A percentile compares a stretch with the other conserved stretches of the same genome.
phyloP scores from a whole-genome alignment of 1,140 invertebrate genomes.

The Brachionus plicatilis region DNA sequence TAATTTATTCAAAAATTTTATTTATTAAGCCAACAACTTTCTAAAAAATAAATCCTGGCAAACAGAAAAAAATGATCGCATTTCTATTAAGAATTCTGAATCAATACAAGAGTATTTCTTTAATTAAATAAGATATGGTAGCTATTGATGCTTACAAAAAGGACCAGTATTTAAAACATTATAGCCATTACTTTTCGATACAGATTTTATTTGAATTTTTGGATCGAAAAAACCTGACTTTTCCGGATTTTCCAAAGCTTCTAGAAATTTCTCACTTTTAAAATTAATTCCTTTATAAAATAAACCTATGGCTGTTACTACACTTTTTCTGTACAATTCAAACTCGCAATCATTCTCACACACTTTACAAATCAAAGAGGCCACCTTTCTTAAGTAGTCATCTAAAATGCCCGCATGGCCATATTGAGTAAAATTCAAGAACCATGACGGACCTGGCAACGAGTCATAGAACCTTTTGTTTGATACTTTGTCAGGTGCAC shows the following conservation, averaged over 20 bases:
- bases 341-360: constrained; percentile 22
- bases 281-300: not conserved
- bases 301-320: not conserved
- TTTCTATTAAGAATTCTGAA: too few species aligned
- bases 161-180: not conserved
- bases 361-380: not conserved
- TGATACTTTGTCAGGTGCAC: constrained; percentile 13
- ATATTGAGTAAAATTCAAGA: constrained; percentile 35
- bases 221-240: not conserved
- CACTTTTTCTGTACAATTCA: not conserved
- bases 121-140: too few species aligned
- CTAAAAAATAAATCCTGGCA: too few species aligned
- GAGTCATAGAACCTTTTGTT: constrained; percentile 25
- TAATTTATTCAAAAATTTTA: too few species aligned
- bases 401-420: constrained; percentile 36
- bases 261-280: not conserved
- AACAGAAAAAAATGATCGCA: too few species aligned
- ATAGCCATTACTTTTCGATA: not conserved
- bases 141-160: constrained; percentile 3
- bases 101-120: not conserved
- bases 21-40: too few species aligned
- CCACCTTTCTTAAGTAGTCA: not conserved
- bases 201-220: not conserved
- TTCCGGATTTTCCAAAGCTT: not conserved
- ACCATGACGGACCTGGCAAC: not conserved